Conservation (phyloP, 2,113 vertebrate species). For the Crotophaga sulcirostris region DNA sequence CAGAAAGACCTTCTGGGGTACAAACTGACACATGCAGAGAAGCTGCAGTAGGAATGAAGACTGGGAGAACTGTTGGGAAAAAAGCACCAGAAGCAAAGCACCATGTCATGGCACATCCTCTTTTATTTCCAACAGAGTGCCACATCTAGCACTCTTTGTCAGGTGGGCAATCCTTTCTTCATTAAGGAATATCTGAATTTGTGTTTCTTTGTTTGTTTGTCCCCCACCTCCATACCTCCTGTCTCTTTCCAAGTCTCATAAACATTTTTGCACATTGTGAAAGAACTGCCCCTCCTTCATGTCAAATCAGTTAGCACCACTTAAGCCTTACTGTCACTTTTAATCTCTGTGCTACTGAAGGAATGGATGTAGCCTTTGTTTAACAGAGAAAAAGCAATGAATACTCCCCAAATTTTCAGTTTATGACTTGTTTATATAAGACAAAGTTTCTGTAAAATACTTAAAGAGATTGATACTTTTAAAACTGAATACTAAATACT, state of each 20-base stretch:
- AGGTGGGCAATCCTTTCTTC: not conserved
- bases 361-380: not conserved
- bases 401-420: not conserved
- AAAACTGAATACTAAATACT: too few relatives aligned
- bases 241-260: not conserved
- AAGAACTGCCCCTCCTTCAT: not conserved
- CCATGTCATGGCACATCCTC: not conserved
- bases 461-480: not conserved
- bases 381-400: not conserved
- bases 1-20: not conserved
- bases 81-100: not conserved
- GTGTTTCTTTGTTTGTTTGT: not conserved
- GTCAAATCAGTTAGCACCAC: not conserved
- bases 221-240: fast-evolving
- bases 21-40: not conserved
- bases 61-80: not conserved
- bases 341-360: not conserved
- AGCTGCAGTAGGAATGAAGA: not conserved
- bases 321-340: not conserved
- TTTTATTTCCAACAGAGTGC: not conserved
- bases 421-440: not conserved
- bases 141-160: not conserved
- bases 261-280: not conserved
- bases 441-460: not conserved
- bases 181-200: not conserved